Evolutionary conservation across 2,888 invertebrate species (phyloP).

Genomic region (Ichneumoninae sp.): DNA sequence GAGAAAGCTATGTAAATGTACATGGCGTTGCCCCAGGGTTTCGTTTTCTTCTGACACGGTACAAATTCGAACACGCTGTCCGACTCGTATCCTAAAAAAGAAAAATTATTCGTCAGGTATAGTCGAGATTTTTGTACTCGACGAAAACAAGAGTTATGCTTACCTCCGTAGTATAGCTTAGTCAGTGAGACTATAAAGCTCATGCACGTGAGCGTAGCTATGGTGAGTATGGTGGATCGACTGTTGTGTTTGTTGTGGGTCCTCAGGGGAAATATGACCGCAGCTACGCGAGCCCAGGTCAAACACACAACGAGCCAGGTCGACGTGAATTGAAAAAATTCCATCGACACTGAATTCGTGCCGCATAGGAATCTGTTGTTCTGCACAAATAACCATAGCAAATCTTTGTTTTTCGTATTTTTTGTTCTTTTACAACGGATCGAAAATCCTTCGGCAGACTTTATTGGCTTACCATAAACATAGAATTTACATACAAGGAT

Average conservation of each 20-base stretch:
- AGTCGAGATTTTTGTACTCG: not conserved
- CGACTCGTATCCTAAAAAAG: constrained; percentile 80
- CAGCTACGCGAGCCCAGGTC: constrained; percentile 80
- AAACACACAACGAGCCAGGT: constrained; percentile 83
- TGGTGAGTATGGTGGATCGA: constrained; percentile 72
- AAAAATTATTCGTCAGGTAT: not conserved
- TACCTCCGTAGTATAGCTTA: constrained; percentile 80
- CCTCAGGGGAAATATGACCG: constrained; percentile 75
- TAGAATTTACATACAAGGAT: constrained; percentile 74
- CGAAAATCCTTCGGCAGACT: not conserved
- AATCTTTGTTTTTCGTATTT: not conserved
- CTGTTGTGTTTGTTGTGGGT: constrained; percentile 69
- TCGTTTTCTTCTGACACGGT: constrained; percentile 78
- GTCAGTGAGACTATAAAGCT: constrained; percentile 78
- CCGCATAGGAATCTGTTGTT: constrained; percentile 76
- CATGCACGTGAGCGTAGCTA: constrained; percentile 71
- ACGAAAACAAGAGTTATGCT: constrained; percentile 16
- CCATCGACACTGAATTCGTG: constrained; percentile 76
- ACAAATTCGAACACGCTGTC: constrained; percentile 82
- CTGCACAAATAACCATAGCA: constrained; percentile 61
- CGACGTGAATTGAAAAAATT: constrained; percentile 81
- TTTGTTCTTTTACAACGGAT: not conserved
- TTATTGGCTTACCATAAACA: constrained; percentile 78
- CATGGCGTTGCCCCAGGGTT: constrained; percentile 79
- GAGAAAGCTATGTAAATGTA: constrained; percentile 81